A percentile compares a stretch with the other conserved stretches of the same genome.
Evolutionary conservation across 2,888 invertebrate genomes (phyloP).

Genomic region (Xanthorhoe designata): DNA sequence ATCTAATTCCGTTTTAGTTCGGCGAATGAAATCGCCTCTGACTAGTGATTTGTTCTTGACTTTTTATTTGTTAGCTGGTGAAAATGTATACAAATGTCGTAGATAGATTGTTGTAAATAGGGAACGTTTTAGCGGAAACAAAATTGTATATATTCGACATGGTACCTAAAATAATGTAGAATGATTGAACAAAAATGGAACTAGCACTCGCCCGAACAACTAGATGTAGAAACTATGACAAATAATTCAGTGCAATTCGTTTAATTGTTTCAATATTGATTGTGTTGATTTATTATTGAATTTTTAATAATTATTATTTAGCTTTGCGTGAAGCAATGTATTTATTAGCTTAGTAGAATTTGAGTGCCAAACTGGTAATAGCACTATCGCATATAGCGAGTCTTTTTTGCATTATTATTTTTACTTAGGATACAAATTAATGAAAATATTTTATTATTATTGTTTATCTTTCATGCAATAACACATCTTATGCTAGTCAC

Average conservation of each 20-base stretch:
- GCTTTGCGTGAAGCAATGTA: constrained; percentile 73
- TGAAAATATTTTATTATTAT: constrained; percentile 55
- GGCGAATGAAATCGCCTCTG: constrained; percentile 77
- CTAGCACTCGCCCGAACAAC: constrained; percentile 83
- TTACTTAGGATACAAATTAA: constrained; percentile 62
- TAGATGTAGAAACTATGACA: constrained; percentile 69
- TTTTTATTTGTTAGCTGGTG: constrained; percentile 56
- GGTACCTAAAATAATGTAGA: constrained; percentile 66
- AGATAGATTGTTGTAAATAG: constrained; percentile 82
- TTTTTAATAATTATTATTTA: constrained; percentile 57
- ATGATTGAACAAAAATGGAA: constrained; percentile 77
- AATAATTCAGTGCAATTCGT: constrained; percentile 78
- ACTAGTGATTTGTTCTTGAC: constrained; percentile 68
- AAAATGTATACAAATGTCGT: constrained; percentile 66
- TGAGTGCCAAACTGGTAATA: constrained; percentile 81
- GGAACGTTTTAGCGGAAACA: constrained; percentile 67
- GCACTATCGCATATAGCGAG: constrained; percentile 80
- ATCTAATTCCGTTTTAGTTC: constrained; percentile 48
- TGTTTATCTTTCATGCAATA: constrained; percentile 77
- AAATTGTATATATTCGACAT: constrained; percentile 73
- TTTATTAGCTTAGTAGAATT: constrained; percentile 80
- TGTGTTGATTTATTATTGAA: constrained; percentile 35
- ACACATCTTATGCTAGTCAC: constrained; percentile 84
- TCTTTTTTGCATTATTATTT: constrained; percentile 68
- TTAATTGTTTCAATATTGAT: constrained; percentile 68